Base-by-base conservation (phyloP, 1,140 invertebrate genomes). In the Grapholita molesta region DNA sequence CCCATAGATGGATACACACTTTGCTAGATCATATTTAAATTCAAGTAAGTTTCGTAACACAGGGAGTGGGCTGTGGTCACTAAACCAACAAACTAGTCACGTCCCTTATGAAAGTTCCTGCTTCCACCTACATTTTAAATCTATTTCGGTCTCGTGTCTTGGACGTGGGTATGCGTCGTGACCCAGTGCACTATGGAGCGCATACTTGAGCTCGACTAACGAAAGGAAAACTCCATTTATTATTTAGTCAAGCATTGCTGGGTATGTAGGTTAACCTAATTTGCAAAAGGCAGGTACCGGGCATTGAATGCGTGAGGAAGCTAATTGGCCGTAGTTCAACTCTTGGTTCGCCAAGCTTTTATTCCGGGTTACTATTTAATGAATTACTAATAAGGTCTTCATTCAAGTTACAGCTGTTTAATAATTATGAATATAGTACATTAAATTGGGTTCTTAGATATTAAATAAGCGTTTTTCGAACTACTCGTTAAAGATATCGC, bases 121-220 rank as follows among this genome's bases (percentile, higher is more conserved):
- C 18, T 48, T 48, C 42, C 38, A 42, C 38, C 42, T 61, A 28
- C 55, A 30, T 61, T 61, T 61, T 25, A 55, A 55, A 28, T 61
- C 55, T 82, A 82, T 83, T 83, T 81, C 74, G 71, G 78, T 75
- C 28, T 9, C 53, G 42, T 28, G 71, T 68, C 57, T 77, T 30
- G 73, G 64, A 55, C 76, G 38, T 28, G 8, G 30, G 42, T 42
- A 48, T 68, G 68, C 71, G 66, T 74, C 71, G 66, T 74, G 78
- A 77, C 78, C 82, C 73, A 77, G 65, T 74, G 68, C 70, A 73
- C 77, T 75, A 55, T 66, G 52, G 70, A 71, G 53, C 53, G 53
- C 55, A 28, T 30, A 65, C 79, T 82, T 75, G 76, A 78, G 72
- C 72, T 81, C 72, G 69, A 72, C 71, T 78, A 75, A 79, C 82